Conservation (phyloP, 2,888 invertebrate species). For the Sinohyriopsis cumingii region DNA sequence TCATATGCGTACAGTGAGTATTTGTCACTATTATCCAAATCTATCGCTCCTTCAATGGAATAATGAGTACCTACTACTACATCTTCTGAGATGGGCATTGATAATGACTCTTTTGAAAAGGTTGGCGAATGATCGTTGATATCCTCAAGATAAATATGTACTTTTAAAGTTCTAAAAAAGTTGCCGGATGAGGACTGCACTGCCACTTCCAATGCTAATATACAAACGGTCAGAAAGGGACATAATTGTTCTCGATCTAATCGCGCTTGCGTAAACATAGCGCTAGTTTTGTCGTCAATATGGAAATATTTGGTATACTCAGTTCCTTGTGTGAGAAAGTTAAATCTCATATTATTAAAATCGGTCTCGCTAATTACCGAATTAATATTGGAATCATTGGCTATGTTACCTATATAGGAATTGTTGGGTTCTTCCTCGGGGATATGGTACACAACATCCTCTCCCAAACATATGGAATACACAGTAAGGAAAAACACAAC, state of each 20-base stretch:
- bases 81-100: slow-evolving; percentile 38
- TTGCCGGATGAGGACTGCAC: slow-evolving; percentile 42
- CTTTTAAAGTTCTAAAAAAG: slow-evolving; percentile 53
- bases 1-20: slow-evolving; percentile 42
- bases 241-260: slow-evolving; percentile 48
- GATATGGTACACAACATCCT: slow-evolving; percentile 50
- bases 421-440: slow-evolving; percentile 56
- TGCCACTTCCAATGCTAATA: slow-evolving; percentile 32
- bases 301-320: slow-evolving; percentile 31
- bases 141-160: slow-evolving; percentile 51
- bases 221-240: slow-evolving; percentile 36
- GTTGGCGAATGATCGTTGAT: slow-evolving; percentile 58
- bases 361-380: slow-evolving; percentile 34
- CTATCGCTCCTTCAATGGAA: slow-evolving; percentile 46
- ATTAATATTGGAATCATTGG: slow-evolving; percentile 42
- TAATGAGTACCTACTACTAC: slow-evolving; percentile 37
- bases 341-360: slow-evolving; percentile 43
- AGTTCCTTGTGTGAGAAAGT: slow-evolving; percentile 41
- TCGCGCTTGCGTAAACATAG: slow-evolving; percentile 28
- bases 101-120: slow-evolving; percentile 38
- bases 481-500: too few species aligned
- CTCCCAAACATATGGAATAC: slow-evolving; percentile 6
- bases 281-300: slow-evolving; percentile 34
- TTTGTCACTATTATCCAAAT: slow-evolving; percentile 41
- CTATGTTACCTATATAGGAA: slow-evolving; percentile 52